A percentile compares a stretch with the other conserved stretches of the same genome.
phyloP scores from a whole-genome alignment of 2,797 vertebrate genomes.

The Phalloptychus januarius region DNA sequence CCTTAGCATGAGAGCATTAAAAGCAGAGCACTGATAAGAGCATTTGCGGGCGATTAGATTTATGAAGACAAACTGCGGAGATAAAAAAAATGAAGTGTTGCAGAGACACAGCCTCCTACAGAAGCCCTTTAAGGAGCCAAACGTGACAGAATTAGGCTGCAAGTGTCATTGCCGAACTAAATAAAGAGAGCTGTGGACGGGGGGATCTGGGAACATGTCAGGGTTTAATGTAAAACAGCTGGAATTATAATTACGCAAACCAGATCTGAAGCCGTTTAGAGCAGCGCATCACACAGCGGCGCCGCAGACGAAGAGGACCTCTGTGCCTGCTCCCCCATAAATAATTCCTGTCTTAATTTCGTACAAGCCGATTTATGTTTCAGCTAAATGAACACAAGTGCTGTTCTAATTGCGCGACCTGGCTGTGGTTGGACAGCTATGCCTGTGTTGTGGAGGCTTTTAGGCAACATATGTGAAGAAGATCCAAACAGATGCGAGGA shows the following conservation, averaged over 20 bases:
- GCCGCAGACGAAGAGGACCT: constrained; percentile 6
- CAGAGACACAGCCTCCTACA: background rate
- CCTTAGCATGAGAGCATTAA: constrained; percentile 20
- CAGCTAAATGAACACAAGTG: constrained; percentile 36
- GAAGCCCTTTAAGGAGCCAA: background rate
- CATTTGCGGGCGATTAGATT: constrained; percentile 25
- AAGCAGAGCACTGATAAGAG: constrained; percentile 6
- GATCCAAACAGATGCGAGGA: constrained; percentile 45
- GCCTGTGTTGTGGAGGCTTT: constrained; percentile 20
- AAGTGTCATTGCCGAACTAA: background rate
- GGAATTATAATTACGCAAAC: constrained; percentile 23
- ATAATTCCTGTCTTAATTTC: constrained; percentile 51
- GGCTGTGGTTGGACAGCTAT: constrained; percentile 35
- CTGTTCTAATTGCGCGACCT: constrained; percentile 44
- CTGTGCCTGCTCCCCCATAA: constrained; percentile 18
- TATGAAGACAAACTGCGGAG: constrained; percentile 1
- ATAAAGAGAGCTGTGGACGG: background rate
- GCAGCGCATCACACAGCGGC: constrained; percentile 7
- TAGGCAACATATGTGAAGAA: constrained; percentile 55
- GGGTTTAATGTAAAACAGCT: constrained; percentile 4
- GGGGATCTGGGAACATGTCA: background rate
- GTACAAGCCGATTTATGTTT: constrained; percentile 35
- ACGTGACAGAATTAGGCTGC: background rate
- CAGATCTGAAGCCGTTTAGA: constrained; percentile 23
- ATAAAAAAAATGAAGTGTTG: background rate